A percentile compares a stretch with the other conserved stretches of the same genome.
Evolutionary conservation across 2,888 invertebrate species (phyloP).

Genomic region (Caenorhabditis sulstoni): DNA sequence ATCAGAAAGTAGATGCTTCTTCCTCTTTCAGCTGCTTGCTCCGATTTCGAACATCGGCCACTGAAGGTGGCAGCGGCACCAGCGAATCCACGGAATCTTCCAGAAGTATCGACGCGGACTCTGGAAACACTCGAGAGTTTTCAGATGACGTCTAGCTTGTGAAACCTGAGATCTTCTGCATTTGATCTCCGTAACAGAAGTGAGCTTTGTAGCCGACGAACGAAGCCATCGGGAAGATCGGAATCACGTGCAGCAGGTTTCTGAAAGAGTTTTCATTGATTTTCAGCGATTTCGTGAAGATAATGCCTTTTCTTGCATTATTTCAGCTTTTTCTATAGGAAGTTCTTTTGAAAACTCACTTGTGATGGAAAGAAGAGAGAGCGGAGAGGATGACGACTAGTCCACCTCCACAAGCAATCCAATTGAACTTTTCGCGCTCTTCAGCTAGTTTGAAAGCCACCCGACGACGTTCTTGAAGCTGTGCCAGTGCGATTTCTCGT

Average conservation of each 20-base stretch:
- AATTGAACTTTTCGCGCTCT: conserved; percentile 66
- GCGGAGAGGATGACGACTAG: conserved; percentile 61
- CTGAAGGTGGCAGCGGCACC: conserved; percentile 52
- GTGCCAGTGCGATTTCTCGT: conserved; percentile 68
- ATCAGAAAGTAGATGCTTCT: conserved; percentile 28
- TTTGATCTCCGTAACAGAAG: conserved; percentile 68
- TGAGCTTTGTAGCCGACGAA: conserved; percentile 70
- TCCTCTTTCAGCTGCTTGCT: conserved; percentile 53
- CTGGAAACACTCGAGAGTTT: conserved; percentile 26
- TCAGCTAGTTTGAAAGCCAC: conserved; percentile 66
- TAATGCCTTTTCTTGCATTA: neutral
- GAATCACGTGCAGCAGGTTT: conserved; percentile 67
- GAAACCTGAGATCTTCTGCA: conserved; percentile 53
- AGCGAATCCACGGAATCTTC: conserved; percentile 60
- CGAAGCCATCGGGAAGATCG: conserved; percentile 67
- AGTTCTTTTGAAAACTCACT: conserved; percentile 39
- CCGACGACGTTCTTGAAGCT: conserved; percentile 62
- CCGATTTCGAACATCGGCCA: conserved; percentile 62
- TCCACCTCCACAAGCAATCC: conserved; percentile 64
- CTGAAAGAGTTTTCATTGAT: conserved; percentile 28
- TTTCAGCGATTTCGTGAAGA: neutral
- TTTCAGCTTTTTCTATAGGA: neutral
- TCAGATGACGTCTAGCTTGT: neutral
- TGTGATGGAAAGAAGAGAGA: conserved; percentile 67
- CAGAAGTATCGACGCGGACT: conserved; percentile 42